phyloP scores from a whole-genome alignment of 2,888 invertebrate species.

The Apodemia mormo region DNA sequence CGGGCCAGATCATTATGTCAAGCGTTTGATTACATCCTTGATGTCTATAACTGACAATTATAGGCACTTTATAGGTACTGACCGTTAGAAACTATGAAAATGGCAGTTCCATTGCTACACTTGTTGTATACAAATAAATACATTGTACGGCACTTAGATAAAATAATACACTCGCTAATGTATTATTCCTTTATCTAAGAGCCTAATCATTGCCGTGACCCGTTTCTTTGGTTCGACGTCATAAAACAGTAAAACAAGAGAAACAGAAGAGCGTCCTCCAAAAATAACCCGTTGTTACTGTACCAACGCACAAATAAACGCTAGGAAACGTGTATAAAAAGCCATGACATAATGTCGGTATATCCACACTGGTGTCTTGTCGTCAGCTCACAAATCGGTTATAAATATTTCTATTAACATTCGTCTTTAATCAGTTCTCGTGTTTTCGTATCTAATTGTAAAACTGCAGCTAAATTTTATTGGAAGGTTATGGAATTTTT shows the following conservation, averaged over 20 bases:
- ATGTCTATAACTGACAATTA: too few relatives aligned
- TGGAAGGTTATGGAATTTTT: too few relatives aligned
- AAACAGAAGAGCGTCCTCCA: conserved; percentile 62
- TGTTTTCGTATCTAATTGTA: background rate
- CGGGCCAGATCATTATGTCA: too few relatives aligned
- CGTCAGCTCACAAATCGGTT: conserved; percentile 16
- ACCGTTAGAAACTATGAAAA: too few relatives aligned
- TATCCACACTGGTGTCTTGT: conserved; percentile 27
- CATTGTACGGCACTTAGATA: background rate
- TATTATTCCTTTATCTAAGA: background rate
- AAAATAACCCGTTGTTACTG: conserved; percentile 62
- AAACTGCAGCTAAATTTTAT: background rate
- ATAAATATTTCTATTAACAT: conserved; percentile 7
- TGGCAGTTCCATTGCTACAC: too few relatives aligned
- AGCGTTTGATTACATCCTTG: too few relatives aligned
- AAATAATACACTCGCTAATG: background rate
- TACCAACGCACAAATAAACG: conserved; percentile 59
- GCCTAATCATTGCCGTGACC: conserved; percentile 45
- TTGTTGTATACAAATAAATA: background rate
- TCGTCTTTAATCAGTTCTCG: conserved; percentile 4
- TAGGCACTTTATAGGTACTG: too few relatives aligned
- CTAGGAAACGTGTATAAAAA: conserved; percentile 53
- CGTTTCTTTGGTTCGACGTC: conserved; percentile 49
- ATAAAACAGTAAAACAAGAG: conserved; percentile 57
- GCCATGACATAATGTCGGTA: conserved; percentile 49